phyloP scores from a whole-genome alignment of 2,888 invertebrate genomes.

The Cephalotes varians region DNA sequence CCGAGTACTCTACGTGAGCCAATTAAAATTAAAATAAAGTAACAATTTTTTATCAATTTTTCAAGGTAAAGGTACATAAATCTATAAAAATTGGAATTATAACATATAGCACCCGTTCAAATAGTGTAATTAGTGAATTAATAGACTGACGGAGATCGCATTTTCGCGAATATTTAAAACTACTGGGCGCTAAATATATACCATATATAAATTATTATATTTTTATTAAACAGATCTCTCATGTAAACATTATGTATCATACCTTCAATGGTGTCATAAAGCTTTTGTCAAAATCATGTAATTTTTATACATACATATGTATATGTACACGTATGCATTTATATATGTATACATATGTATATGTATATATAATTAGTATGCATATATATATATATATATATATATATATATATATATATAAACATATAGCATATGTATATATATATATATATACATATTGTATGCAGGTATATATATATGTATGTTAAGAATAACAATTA shows the following conservation, averaged over 20 bases:
- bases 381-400: background rate
- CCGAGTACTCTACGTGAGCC: background rate
- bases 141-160: conserved; percentile 11
- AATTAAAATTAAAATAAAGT: conserved; percentile 26
- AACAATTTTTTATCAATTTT: conserved; percentile 34
- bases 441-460: background rate
- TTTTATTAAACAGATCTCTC: conserved; percentile 44
- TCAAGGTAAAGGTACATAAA: conserved; percentile 10
- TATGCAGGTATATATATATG: background rate
- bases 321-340: background rate
- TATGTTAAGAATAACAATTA: conserved; percentile 28
- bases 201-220: conserved; percentile 49
- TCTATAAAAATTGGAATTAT: conserved; percentile 28
- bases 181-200: background rate
- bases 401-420: background rate
- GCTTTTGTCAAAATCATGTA: conserved; percentile 34
- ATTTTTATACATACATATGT: conserved; percentile 9
- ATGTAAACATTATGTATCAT: conserved; percentile 52
- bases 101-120: conserved; percentile 9
- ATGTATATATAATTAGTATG: background rate
- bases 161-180: conserved; percentile 24
- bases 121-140: conserved; percentile 5
- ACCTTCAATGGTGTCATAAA: conserved; percentile 37
- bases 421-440: background rate
- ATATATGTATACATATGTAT: background rate